Base-by-base conservation (phyloP, 2,797 vertebrate genomes). In the Tapera naevia region DNA sequence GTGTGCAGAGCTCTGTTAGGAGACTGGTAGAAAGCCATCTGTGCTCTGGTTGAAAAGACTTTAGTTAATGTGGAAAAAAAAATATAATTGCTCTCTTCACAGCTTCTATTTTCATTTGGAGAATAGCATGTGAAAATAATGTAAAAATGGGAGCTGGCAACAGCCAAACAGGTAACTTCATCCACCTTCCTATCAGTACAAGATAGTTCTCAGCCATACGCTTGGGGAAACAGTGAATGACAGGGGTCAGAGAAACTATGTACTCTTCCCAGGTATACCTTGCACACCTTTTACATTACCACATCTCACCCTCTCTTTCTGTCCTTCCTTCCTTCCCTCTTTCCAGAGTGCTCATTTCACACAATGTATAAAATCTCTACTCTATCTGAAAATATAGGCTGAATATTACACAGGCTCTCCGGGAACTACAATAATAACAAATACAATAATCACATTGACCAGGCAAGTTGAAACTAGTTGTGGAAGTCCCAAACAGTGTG, bases 21-120 rank as follows among this genome's bases (percentile, higher is more conserved):
- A 87, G 51, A 81, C 74, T 90, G 61, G 57, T 54, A 39, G 74
- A 83, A 43, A 65, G 37, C 91, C 92, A 91, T 83, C 91, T 95
- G 93, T 87, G 78, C 81, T 78, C 71, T 92, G 88, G 27, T 64
- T 87, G 75, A 82, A 92, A 85, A 94, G 74, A 32, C 41, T 93
- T 89, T 17, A 94, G 65, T 74, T 93, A 83, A 65, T 43, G 58
- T 61, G 76, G 23, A 17, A 57, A 90, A 64, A 66, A 12, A 6
- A 28, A 56, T 43, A 18, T 35, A 58, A 61, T 72, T 86, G 69
- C 62, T 92, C 80, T 83, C 61, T 88, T 92, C 70, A 25, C 70
- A 86, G 88, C 39, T 94, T 53, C 65, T 74, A 13, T 72, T 78
- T 87, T 56, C 43, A 43, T 79, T 88, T 81, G 66, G 46, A 88